These are phyloP conservation scores for Lissonota sp. DNA, from an alignment of 2,888 invertebrate genomes.

Conservation along the genomic window DNA sequence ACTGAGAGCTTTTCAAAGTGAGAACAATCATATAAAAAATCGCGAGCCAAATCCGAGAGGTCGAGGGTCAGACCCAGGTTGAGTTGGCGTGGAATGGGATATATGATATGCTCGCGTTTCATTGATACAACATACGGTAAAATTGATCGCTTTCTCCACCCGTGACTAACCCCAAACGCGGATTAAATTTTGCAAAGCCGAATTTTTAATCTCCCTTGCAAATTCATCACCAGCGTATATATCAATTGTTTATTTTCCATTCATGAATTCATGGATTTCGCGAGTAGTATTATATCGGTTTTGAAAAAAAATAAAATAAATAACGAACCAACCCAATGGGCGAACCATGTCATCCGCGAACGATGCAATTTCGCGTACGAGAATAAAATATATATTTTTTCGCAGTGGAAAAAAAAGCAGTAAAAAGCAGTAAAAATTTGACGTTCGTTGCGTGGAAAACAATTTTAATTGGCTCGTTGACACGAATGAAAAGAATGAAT, in stretches of 20 bases:
- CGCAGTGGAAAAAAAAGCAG: too few relatives aligned
- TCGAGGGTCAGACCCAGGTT: too few relatives aligned
- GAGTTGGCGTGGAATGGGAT: too few relatives aligned
- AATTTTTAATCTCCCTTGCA: conserved; percentile 2
- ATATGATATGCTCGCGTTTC: conserved; percentile 8
- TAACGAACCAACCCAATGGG: too few relatives aligned
- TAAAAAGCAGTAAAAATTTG: conserved; percentile 4
- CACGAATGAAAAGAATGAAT: neutral
- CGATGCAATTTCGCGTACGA: conserved; percentile 42
- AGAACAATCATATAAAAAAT: too few relatives aligned
- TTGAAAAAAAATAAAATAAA: too few relatives aligned
- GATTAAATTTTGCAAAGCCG: neutral
- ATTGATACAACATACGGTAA: conserved; percentile 18
- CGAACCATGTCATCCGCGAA: neutral
- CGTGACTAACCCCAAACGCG: neutral
- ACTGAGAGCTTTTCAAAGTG: too few relatives aligned
- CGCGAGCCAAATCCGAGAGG: too few relatives aligned
- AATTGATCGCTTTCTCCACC: conserved; percentile 25
- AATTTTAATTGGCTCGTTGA: neutral
- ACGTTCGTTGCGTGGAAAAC: neutral
- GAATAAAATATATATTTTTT: too few relatives aligned
- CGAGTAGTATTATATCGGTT: conserved; percentile 14
- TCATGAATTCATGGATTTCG: conserved; percentile 24
- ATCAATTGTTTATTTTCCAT: conserved; percentile 13
- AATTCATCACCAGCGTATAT: conserved; percentile 5